phyloP scores from a whole-genome alignment of 2,797 vertebrate species.

The Mustela erminea region DNA sequence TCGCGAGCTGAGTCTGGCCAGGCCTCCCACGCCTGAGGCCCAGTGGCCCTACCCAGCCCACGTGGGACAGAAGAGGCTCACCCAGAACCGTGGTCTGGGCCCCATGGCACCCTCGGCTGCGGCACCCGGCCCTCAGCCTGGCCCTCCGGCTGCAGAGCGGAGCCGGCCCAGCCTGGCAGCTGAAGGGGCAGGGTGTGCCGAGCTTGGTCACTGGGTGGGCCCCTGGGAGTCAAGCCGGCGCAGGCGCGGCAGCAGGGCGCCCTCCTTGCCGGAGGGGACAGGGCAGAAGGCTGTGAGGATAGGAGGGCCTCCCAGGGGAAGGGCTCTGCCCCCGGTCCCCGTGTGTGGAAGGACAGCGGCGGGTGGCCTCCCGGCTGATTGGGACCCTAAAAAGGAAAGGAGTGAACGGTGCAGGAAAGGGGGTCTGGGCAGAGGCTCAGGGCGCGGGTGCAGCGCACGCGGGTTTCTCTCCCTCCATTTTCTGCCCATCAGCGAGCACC shows the following conservation, averaged over 20 bases:
- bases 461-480: background rate
- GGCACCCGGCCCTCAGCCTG: background rate
- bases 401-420: background rate
- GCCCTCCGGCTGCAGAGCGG: background rate
- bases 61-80: background rate
- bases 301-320: background rate
- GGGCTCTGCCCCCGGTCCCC: background rate
- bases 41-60: background rate
- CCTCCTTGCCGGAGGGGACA: background rate
- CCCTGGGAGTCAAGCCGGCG: background rate
- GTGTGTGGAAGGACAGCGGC: background rate
- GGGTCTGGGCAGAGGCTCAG: background rate
- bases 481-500: background rate
- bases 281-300: background rate
- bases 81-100: background rate
- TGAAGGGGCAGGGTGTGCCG: background rate
- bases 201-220: background rate
- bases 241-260: accelerated
- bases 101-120: accelerated
- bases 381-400: background rate
- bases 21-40: background rate
- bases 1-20: background rate
- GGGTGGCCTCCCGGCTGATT: background rate
- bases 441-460: accelerated
- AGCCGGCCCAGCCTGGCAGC: background rate